Base-by-base conservation (phyloP, 1,140 invertebrate genomes). In the Elymnias hypermnestra region DNA sequence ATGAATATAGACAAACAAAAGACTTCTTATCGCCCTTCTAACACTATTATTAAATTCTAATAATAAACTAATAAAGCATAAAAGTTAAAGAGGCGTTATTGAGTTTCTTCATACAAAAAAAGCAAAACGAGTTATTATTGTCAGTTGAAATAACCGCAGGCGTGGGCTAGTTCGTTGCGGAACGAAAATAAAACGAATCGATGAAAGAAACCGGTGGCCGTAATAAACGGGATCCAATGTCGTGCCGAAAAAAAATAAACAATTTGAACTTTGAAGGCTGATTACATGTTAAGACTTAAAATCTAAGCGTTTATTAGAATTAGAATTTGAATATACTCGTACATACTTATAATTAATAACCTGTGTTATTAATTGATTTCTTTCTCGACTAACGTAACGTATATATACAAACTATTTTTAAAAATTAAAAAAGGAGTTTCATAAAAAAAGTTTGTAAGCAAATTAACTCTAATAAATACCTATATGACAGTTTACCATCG, bases 201-300 rank as follows among this genome's bases (percentile, higher is more conserved):
- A 55, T 61, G 48, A 70, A 65, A 61, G 55, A 57, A 61, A 63
- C 53, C 60, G 63, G 57, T 54, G 53, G 55, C 56, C 63, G 54
- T 68, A 65, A 73, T 63, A 65, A 66, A 68, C 57, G 67, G 51
- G 57, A 60, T 68, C 58, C 57, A 57, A 60, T 67, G 62, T 61
- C 53, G 57, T 39, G n/a, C 25, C 50, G 54, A 53, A 47, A 48
- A 43, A 49, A 46, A 55, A 47, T 45, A 43, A 49, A 43, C n/a
- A 36, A 19, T 36, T 10, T 12, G 17, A 21, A 36, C 33, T 21
- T 39, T 43, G 50, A 44, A 52, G 52, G 47, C 47, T 50, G 47
- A 55, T 56, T 56, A 57, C 58, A 56, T 60, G 53, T 43, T 40
- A 49, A 26, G 15, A 35, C 46, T 28, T 33, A 38, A 26, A 50